Percentiles rank a stretch among this genome's conserved stretches.
These are phyloP conservation scores for Temnothorax curvispinosus DNA, from an alignment of 1,140 invertebrate species.

Conservation along the genomic window DNA sequence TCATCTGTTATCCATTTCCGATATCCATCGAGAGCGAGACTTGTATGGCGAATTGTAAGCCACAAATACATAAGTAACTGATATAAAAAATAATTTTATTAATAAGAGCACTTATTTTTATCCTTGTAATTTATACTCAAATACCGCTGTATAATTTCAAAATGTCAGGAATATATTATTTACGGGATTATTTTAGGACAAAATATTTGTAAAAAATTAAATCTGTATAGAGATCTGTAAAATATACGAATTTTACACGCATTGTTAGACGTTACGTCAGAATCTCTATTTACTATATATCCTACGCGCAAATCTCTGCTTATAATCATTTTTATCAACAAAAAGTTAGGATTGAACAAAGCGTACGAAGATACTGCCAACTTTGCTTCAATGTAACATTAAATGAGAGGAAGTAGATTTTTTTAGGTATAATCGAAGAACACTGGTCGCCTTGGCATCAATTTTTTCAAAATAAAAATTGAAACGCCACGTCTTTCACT, in stretches of 20 bases:
- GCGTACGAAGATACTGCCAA: background rate
- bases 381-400: background rate
- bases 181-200: background rate
- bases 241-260: background rate
- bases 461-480: background rate
- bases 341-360: background rate
- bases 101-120: background rate
- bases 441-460: background rate
- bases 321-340: background rate
- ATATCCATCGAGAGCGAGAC: background rate
- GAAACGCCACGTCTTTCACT: background rate
- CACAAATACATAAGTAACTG: background rate
- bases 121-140: background rate
- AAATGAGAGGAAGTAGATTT: background rate
- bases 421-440: background rate
- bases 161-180: background rate
- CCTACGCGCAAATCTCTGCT: background rate
- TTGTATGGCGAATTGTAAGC: background rate
- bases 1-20: conserved; percentile 32
- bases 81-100: conserved; percentile 11
- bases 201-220: background rate
- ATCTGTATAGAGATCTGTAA: background rate
- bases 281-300: background rate
- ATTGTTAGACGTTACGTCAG: background rate
- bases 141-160: background rate